These are phyloP conservation scores for Sebastes schlegelii DNA, from an alignment of 2,113 vertebrate genomes.

Conservation along the genomic window DNA sequence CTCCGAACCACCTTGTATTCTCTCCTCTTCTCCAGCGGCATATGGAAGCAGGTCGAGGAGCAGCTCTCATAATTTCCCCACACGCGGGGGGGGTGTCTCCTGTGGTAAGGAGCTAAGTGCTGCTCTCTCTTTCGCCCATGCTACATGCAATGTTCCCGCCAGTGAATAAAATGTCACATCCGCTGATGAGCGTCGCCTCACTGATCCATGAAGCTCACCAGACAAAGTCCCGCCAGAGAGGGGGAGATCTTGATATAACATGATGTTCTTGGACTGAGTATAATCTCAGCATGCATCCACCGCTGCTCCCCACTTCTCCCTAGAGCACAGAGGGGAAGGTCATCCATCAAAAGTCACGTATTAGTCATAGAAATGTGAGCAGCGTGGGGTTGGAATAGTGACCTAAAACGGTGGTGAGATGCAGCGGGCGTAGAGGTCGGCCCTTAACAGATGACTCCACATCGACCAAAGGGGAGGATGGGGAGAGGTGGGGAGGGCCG, in stretches of 20 bases:
- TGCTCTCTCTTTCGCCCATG: background rate
- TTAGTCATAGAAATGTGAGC: slow-evolving; percentile 73
- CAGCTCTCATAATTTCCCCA: slow-evolving; percentile 41
- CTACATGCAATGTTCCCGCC: slow-evolving; percentile 26
- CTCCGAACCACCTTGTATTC: slow-evolving; percentile 3
- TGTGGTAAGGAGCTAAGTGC: slow-evolving; percentile 22
- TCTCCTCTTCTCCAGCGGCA: slow-evolving; percentile 21
- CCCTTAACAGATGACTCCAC: slow-evolving; percentile 59
- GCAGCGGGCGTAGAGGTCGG: slow-evolving; percentile 35
- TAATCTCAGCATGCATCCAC: slow-evolving; percentile 58
- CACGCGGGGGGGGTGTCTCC: slow-evolving; percentile 6
- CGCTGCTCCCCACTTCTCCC: slow-evolving; percentile 38
- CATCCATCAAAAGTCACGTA: slow-evolving; percentile 71
- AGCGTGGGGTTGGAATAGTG: slow-evolving; percentile 34
- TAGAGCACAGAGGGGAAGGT: slow-evolving; percentile 63
- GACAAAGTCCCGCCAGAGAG: slow-evolving; percentile 26
- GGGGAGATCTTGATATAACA: slow-evolving; percentile 36
- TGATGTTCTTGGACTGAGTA: slow-evolving; percentile 33
- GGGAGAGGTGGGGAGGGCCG: slow-evolving; percentile 4
- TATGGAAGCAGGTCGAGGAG: slow-evolving; percentile 10
- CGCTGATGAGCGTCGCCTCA: slow-evolving; percentile 66
- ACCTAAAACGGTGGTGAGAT: slow-evolving; percentile 42
- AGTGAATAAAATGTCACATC: slow-evolving; percentile 67
- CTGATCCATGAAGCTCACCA: slow-evolving; percentile 55
- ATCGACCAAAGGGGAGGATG: slow-evolving; percentile 29